phyloP scores from a whole-genome alignment of 2,113 vertebrate genomes.

The Spilogale gracilis region DNA sequence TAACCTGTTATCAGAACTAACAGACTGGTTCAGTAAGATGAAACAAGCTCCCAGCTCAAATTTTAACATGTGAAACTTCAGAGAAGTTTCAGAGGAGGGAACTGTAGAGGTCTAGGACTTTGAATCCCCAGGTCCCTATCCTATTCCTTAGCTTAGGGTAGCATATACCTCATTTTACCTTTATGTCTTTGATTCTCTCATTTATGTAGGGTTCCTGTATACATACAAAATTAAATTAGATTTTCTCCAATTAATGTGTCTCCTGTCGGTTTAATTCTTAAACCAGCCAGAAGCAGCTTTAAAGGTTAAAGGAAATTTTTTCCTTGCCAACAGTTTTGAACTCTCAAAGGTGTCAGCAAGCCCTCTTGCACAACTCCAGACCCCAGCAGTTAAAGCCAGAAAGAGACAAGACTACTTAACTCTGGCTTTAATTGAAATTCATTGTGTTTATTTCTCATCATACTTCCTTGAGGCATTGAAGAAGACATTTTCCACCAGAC shows the following conservation, averaged over 20 bases:
- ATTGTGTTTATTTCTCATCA: neutral
- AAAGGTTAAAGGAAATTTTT: neutral
- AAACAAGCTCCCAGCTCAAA: neutral
- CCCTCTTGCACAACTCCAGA: neutral
- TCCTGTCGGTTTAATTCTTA: neutral
- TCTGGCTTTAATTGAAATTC: neutral
- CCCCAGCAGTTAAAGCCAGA: neutral
- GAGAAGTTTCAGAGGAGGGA: neutral
- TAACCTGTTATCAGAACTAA: neutral
- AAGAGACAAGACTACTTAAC: neutral
- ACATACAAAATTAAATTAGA: neutral
- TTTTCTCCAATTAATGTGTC: neutral
- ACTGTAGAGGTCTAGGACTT: neutral
- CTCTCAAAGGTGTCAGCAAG: neutral
- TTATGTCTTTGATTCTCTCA: neutral
- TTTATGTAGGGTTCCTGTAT: neutral
- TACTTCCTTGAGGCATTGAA: neutral
- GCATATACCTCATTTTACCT: neutral
- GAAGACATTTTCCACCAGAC: neutral
- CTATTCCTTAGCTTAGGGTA: neutral
- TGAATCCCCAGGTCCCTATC: neutral
- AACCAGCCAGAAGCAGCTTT: neutral
- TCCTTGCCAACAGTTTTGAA: neutral
- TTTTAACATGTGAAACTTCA: neutral
- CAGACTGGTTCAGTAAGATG: neutral